Base-by-base conservation (phyloP, 1,140 invertebrate genomes). In the Heliconius eleuchia region DNA sequence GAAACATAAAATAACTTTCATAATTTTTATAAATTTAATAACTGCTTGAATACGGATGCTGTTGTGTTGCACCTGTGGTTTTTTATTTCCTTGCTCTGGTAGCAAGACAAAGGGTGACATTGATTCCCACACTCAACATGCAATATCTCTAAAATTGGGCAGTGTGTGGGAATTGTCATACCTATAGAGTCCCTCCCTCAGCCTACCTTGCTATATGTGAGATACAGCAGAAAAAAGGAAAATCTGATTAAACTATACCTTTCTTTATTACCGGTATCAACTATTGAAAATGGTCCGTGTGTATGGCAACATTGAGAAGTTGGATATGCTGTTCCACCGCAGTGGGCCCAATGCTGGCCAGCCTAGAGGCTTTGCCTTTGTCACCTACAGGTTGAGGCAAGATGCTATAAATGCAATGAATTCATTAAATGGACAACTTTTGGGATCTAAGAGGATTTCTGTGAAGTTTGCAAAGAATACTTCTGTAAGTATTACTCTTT, bases 231-330 rank as follows among this genome's bases (percentile, higher is more conserved):
- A 46, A 52, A 50, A 18, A 52, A 19, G 18, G 50, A 76, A 71
- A 77, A 83, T 55, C 81, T 78, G 71, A 85, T 80, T 91, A 91
- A 94, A 88, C 86, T 77, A 80, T 87, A 88, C 86, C 84, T 87
- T 91, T 95, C 95, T 87, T 94, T 85, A 94, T 96, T 96, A 97
- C 96, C 95, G 97, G 97, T 99, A 97, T 96, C 96, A 98, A 96
- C 96, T 99, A 95, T 95, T 99, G 94, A 99, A 99, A 98, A 96
- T 99, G 92, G 95, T 98, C 95, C 98, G 98, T 96, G 97, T 97
- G 96, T 97, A 97, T 96, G 98, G 98, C 90, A 95, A 96, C 84
- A 97, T 99, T 87, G 97, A 98, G 95, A 98, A 98, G 96, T 99
- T 99, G 95, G 98, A 99, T 94, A 97, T 99, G 93, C 96, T 99